Evolutionary conservation across 2,888 invertebrate species (phyloP).

Genomic region (Drosophila leonis): DNA sequence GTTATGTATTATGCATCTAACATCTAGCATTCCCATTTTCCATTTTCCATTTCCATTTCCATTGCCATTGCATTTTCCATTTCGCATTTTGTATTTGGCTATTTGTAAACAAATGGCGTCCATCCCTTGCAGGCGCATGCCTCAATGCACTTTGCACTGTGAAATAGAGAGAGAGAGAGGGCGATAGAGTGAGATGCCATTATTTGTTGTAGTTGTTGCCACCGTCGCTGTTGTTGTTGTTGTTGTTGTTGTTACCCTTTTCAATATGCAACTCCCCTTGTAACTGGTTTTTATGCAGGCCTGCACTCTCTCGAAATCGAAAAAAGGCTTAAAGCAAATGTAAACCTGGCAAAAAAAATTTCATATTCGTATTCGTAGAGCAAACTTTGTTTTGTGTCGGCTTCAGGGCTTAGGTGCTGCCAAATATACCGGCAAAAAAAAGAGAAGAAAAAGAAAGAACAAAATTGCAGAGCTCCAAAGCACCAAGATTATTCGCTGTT

Average conservation of each 20-base stretch:
- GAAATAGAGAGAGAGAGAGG: slow-evolving; percentile 44
- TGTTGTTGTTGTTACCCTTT: slow-evolving; percentile 43
- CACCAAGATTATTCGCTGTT: slow-evolving; percentile 25
- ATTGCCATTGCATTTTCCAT: slow-evolving; percentile 8
- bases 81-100: slow-evolving; percentile 49
- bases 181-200: background rate
- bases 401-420: slow-evolving; percentile 59
- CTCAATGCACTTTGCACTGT: slow-evolving; percentile 72
- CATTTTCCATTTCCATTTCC: slow-evolving; percentile 6
- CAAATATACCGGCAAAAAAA: slow-evolving; percentile 25
- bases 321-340: slow-evolving; percentile 69
- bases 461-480: slow-evolving; percentile 33
- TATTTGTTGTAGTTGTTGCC: slow-evolving; percentile 56
- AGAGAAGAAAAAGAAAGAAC: background rate
- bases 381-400: slow-evolving; percentile 60
- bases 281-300: slow-evolving; percentile 74
- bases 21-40: slow-evolving; percentile 9
- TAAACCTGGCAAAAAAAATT: slow-evolving; percentile 41
- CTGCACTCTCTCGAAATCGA: slow-evolving; percentile 56
- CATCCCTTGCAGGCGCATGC: slow-evolving; percentile 66
- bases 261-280: slow-evolving; percentile 40
- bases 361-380: slow-evolving; percentile 52
- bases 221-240: slow-evolving; percentile 23
- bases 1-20: slow-evolving; percentile 62
- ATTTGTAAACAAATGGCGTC: slow-evolving; percentile 53